Base-by-base conservation (phyloP, 2,797 vertebrate genomes). In the Mionectes olivaceus region DNA sequence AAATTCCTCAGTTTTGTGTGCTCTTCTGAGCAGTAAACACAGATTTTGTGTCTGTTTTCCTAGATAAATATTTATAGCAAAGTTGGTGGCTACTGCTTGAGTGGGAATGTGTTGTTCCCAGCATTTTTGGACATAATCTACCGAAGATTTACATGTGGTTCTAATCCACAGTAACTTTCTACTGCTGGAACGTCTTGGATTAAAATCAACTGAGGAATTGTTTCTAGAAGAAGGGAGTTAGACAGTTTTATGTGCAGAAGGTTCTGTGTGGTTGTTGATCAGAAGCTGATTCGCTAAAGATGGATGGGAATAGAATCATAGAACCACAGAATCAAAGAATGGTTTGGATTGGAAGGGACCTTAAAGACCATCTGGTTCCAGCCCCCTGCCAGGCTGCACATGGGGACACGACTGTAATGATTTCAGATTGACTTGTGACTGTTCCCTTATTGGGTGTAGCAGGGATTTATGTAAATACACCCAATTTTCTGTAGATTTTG, bases 151-250 rank as follows among this genome's bases (percentile, higher is more conserved):
- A 74, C 61, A 70, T 84, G 73, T 96, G 82, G 47, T 96, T 97
- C 93, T 93, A 87, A 90, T 95, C 73, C 85, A 87, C 41, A 81
- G 60, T 59, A 77, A 84, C 67, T 81, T 96, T 94, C 83, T 91
- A 30, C 70, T 90, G 46, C 86, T 85, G 94, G 76, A 95, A 96
- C 28, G 37, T 11, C 39, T 96, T 83, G 83, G 60, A 69, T 67
- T 90, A 53, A 75, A 64, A 67, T 60, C 76, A 95, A 13, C 37
- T 82, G 12, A 89, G 84, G 61, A 84, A 64, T 49, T 95, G 64
- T 90, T 83, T 65, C 67, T 55, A 74, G 60, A 52, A 21, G 70
- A 53, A 67, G 27, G 50, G 32, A 44, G 8, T 46, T 78, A 56
- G 83, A 27, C 43, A 65, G 41, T 77, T 68, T 84, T 64, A 33